These are phyloP conservation scores for Tetropium fuscum DNA, from an alignment of 2,888 invertebrate genomes.

Conservation along the genomic window DNA sequence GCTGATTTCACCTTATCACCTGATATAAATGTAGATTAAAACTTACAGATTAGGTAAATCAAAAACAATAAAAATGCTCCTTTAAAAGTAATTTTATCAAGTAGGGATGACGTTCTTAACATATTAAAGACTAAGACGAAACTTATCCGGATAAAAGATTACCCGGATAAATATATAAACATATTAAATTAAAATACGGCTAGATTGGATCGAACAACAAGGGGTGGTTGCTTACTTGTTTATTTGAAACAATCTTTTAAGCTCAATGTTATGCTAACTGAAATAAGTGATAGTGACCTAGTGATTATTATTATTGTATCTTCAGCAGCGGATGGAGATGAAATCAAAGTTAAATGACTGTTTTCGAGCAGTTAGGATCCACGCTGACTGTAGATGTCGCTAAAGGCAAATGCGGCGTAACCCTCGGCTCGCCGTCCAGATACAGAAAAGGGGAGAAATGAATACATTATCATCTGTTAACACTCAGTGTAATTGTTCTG, in stretches of 20 bases:
- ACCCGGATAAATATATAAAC: neutral
- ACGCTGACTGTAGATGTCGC: neutral
- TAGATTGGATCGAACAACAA: neutral
- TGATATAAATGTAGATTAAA: neutral
- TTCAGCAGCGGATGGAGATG: neutral
- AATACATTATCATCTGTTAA: conserved; percentile 68
- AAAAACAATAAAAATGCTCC: neutral
- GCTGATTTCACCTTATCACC: neutral
- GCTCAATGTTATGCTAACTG: neutral
- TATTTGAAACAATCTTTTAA: neutral
- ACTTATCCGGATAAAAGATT: neutral
- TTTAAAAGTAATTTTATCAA: neutral
- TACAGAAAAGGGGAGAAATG: conserved; percentile 57
- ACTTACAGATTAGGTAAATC: neutral
- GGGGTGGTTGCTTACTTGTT: neutral
- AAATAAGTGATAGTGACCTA: neutral
- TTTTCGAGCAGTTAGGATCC: neutral
- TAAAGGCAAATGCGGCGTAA: conserved; percentile 1
- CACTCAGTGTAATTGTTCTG: conserved; percentile 67
- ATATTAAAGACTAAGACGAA: neutral
- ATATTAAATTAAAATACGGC: neutral
- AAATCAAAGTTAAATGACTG: neutral
- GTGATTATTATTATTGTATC: no score
- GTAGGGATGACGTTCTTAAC: neutral
- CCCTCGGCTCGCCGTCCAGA: conserved; percentile 15